These are phyloP conservation scores for Ichneumoninae sp. DNA, from an alignment of 2,888 invertebrate genomes.

Conservation along the genomic window DNA sequence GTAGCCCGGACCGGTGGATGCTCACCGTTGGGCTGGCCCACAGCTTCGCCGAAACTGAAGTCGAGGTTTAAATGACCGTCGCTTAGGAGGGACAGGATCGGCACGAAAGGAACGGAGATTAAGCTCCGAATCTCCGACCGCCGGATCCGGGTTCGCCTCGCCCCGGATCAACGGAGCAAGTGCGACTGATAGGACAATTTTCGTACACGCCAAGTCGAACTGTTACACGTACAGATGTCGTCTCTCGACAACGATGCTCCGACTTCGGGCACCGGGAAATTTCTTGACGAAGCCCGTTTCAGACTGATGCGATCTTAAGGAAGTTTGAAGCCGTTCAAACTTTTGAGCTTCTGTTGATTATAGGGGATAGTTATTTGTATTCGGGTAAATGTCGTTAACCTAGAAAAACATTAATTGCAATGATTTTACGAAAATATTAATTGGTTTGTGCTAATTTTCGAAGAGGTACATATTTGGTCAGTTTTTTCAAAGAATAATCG, in stretches of 20 bases:
- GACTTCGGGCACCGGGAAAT: neutral
- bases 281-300: neutral
- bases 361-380: too few relatives aligned
- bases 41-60: constrained; percentile 42
- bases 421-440: too few relatives aligned
- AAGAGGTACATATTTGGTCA: too few relatives aligned
- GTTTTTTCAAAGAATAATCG: too few relatives aligned
- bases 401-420: too few relatives aligned
- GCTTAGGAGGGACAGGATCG: constrained; percentile 37
- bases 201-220: neutral
- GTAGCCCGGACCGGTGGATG: neutral
- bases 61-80: constrained; percentile 50
- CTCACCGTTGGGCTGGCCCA: neutral
- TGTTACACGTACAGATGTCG: neutral
- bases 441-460: too few relatives aligned
- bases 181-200: constrained; percentile 3
- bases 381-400: too few relatives aligned
- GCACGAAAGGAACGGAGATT: constrained; percentile 40
- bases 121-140: constrained; percentile 29
- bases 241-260: neutral
- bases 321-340: too few relatives aligned
- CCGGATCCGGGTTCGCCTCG: constrained; percentile 2
- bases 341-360: too few relatives aligned
- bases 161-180: neutral
- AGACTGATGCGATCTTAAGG: too few relatives aligned